Conservation (phyloP, 1,140 invertebrate species). For the Caenorhabditis briggsae region DNA sequence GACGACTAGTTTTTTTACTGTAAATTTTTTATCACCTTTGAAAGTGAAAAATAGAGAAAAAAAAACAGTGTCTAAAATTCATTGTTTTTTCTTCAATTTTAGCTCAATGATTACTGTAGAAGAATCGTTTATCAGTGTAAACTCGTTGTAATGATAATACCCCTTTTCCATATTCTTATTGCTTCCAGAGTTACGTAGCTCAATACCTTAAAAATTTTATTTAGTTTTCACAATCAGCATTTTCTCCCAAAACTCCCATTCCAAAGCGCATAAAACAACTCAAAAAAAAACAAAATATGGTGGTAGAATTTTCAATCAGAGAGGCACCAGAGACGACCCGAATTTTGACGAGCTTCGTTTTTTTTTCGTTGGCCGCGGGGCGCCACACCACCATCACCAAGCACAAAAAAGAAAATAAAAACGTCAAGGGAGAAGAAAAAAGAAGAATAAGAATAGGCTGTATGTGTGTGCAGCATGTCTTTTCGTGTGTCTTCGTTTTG, state of each 20-base stretch:
- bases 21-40: too few relatives aligned
- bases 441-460: background rate
- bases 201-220: background rate
- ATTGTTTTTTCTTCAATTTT: too few relatives aligned
- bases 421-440: slow-evolving; percentile 29
- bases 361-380: background rate
- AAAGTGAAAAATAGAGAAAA: too few relatives aligned
- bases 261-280: background rate
- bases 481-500: slow-evolving; percentile 19
- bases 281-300: slow-evolving; percentile 13
- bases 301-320: slow-evolving; percentile 38
- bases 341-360: slow-evolving; percentile 51
- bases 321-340: background rate
- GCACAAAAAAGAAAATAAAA: slow-evolving; percentile 34
- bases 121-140: too few relatives aligned
- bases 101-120: too few relatives aligned
- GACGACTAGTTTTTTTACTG: too few relatives aligned
- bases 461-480: background rate
- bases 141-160: too few relatives aligned
- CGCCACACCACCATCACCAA: slow-evolving; percentile 36
- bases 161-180: too few relatives aligned
- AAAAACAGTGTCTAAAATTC: too few relatives aligned
- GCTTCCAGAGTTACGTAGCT: background rate
- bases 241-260: background rate
- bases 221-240: background rate